These are phyloP conservation scores for Acleris cristana DNA, from an alignment of 2,888 invertebrate genomes.

Conservation along the genomic window DNA sequence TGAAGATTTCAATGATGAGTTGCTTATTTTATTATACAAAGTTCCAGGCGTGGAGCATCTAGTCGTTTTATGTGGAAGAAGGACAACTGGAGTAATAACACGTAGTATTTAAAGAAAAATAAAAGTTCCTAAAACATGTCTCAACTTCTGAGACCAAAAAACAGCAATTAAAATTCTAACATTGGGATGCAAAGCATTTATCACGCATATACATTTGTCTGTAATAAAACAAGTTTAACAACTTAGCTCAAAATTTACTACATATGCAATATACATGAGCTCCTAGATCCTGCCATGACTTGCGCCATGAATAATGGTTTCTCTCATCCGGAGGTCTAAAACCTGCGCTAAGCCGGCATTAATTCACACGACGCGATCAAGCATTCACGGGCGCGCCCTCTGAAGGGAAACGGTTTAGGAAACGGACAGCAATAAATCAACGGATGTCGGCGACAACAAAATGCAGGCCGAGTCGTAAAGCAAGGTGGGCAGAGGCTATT, in stretches of 20 bases:
- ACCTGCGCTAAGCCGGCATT: constrained; percentile 36
- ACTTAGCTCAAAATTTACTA: neutral
- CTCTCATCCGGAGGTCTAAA: constrained; percentile 30
- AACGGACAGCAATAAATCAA: constrained; percentile 63
- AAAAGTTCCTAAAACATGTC: too few relatives aligned
- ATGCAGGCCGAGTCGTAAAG: constrained; percentile 49
- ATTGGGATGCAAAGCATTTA: too few relatives aligned
- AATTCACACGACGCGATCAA: constrained; percentile 44
- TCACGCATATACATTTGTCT: too few relatives aligned
- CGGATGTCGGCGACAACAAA: constrained; percentile 79
- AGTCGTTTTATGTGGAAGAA: too few relatives aligned
- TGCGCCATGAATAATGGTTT: constrained; percentile 7
- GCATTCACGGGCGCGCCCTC: constrained; percentile 59
- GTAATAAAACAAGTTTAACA: neutral
- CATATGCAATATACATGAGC: neutral
- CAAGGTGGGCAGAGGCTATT: constrained; percentile 21
- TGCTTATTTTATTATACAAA: too few relatives aligned
- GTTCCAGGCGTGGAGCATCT: too few relatives aligned
- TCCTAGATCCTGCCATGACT: neutral
- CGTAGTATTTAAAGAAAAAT: too few relatives aligned
- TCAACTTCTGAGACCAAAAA: too few relatives aligned
- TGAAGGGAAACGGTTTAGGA: constrained; percentile 68
- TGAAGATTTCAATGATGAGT: too few relatives aligned
- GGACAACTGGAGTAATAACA: too few relatives aligned
- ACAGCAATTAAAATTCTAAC: too few relatives aligned